phyloP scores from a whole-genome alignment of 2,888 invertebrate genomes.

The Seladonia tumulorum region DNA sequence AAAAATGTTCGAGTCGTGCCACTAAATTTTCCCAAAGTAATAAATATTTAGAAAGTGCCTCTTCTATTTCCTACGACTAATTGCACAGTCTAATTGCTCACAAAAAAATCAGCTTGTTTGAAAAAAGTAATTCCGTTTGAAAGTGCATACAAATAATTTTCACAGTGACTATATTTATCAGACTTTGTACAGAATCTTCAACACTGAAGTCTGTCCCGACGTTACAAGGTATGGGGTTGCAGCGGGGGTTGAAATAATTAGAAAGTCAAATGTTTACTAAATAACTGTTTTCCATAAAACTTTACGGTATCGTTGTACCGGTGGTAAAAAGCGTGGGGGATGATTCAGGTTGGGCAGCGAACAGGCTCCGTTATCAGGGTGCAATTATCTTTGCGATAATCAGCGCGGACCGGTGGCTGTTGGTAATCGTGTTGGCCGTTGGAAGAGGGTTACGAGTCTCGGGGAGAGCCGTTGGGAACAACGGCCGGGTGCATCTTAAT shows the following conservation, averaged over 20 bases:
- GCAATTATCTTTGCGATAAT: constrained; percentile 33
- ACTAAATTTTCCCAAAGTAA: too few relatives aligned
- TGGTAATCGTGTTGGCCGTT: constrained; percentile 6
- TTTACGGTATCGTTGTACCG: neutral
- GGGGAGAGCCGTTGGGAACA: neutral
- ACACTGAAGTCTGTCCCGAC: too few relatives aligned
- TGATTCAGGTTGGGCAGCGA: constrained; percentile 9
- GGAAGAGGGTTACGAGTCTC: constrained; percentile 9
- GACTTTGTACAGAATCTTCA: too few relatives aligned
- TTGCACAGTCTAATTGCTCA: too few relatives aligned
- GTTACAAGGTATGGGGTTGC: too few relatives aligned
- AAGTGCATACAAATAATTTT: too few relatives aligned
- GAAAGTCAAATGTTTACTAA: neutral
- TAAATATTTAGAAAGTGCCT: too few relatives aligned
- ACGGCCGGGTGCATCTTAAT: constrained; percentile 53
- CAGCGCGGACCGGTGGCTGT: constrained; percentile 7
- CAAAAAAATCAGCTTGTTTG: too few relatives aligned
- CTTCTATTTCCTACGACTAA: too few relatives aligned
- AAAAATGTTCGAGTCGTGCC: too few relatives aligned
- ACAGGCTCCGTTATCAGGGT: constrained; percentile 9
- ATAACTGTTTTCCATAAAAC: neutral
- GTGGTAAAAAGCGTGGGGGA: constrained; percentile 9
- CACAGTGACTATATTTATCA: too few relatives aligned
- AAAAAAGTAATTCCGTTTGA: too few relatives aligned
- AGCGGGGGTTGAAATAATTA: neutral